A percentile compares a stretch with the other conserved stretches of the same genome.
Conservation (phyloP, 2,797 vertebrate species). For the Trachops cirrhosus region DNA sequence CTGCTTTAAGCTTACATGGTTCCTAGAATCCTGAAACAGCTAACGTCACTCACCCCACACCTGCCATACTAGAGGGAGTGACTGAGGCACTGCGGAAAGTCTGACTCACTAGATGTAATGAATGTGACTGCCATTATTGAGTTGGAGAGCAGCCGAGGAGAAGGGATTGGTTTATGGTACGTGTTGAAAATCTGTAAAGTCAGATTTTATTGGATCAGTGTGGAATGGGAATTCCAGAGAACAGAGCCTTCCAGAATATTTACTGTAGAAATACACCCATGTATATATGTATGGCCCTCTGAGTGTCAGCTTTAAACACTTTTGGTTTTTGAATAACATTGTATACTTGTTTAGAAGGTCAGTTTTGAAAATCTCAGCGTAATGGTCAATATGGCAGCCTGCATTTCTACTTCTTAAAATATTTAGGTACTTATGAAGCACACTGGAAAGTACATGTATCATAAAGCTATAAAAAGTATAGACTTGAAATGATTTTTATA, state of each 20-base stretch:
- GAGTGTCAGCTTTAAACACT: conserved; percentile 18
- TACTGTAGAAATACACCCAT: not conserved
- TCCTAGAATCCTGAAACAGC: conserved; percentile 59
- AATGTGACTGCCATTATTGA: conserved; percentile 73
- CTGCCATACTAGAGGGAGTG: conserved; percentile 65
- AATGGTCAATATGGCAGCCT: not conserved
- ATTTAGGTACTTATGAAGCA: not conserved
- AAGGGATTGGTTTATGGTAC: conserved; percentile 68
- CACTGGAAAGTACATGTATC: not conserved
- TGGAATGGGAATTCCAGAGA: conserved; percentile 75
- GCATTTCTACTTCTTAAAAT: not conserved
- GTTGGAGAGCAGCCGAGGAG: conserved; percentile 73
- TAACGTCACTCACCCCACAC: conserved; percentile 71
- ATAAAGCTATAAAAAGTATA: conserved; percentile 21
- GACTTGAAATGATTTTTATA: not conserved
- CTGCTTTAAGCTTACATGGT: conserved; percentile 10
- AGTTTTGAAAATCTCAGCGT: not conserved
- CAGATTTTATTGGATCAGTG: conserved; percentile 72
- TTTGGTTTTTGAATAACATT: not conserved
- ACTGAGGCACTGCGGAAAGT: conserved; percentile 70
- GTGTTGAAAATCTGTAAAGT: conserved; percentile 76
- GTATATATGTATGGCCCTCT: not conserved
- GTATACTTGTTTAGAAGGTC: not conserved
- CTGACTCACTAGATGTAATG: conserved; percentile 75
- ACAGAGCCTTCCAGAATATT: conserved; percentile 52